Evolutionary conservation across 2,797 vertebrate species (phyloP), one percentile per base, ranked within the genome.

Genomic region (Melanotaenia trifasciata): DNA sequence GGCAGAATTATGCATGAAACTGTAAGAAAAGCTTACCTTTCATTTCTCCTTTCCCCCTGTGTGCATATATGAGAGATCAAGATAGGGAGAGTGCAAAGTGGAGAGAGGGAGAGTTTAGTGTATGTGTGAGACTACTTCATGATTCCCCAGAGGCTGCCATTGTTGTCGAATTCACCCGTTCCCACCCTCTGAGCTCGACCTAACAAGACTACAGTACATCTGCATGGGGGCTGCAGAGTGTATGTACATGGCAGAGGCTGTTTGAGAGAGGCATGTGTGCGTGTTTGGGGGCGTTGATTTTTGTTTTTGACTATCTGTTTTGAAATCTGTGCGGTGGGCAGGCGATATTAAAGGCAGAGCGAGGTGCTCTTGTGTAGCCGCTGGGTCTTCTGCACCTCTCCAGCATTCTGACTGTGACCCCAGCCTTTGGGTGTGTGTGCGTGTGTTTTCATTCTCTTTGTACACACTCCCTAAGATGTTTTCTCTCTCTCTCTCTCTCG

Each of bases 381-480:
- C 40, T 62, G 81, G 92, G 90, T 89, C 83, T 50, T 64, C 84
- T 88, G 86, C 90, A 88, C 91, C 90, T 91, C 90, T 88, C 79
- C 12, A 72, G 83, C 86, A 56, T 86, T 92, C 90, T 85, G 81
- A 84, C 83, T 86, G 89, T 92, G 92, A 93, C 93, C 93, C 80
- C 88, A 86, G 90, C 92, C 91, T 86, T 81, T 70, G 92, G 90
- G 85, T 83, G 79, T 66, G 82, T 67, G 58, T 85, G 80, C 84
- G 86, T 90, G 79, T 87, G 87, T 90, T 89, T 87, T 89, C 66
- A 87, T 87, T 90, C 84, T 79, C 89, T 94, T 93, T 94, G 90
- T 92, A 90, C 90, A 87, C 78, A 78, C 79, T 90, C 84, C 79
- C 85, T 83, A 88, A 93, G 90, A 93, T 92, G 80, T 87, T 87